Evolutionary conservation across 2,797 vertebrate species (phyloP), one percentile per base, ranked within the genome.

Genomic region (Synanceia verrucosa): DNA sequence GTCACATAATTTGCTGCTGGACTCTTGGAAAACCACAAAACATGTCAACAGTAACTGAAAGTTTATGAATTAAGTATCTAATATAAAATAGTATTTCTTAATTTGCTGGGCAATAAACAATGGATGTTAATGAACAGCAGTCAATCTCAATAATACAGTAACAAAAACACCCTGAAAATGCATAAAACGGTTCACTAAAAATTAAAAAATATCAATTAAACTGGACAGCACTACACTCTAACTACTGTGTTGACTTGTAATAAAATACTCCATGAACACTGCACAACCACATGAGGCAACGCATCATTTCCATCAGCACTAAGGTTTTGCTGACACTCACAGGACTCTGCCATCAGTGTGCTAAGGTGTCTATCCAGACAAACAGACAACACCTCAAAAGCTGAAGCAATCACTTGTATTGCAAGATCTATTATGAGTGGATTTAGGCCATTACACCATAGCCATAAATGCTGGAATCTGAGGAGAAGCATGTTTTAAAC

Each of bases 401-500:
- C 18, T 50, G 53, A 13, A 16, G 61, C 60, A 39, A 70, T 59
- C 19, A 4, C 23, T 39, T 61, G 16, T 59, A 7, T 34, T 52
- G 24, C 56, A 43, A 41, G 23, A 60, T 37, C 18, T 59, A 26
- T 56, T 37, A 13, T 26, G 21, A 44, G 48, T 11, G 31, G 23
- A 55, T 65, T 62, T 34, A 41, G 0, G 6, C 28, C 9, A 12
- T 72, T 55, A 41, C 23, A 23, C 46, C 7, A 46, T 6, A 51
- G 24, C 21, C 16, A 53, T 61, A 57, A 60, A 39, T 39, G 6
- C 44, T 58, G 23, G n/a, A 70, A 65, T 66, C 44, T 33, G n/a
- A 61, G 48, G 23, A 37, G 34, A 29, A 47, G 26, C 12, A 41
- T 31, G 48, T 64, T 41, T 63, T 24, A 66, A 58, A 55, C 0